These are phyloP conservation scores for Chrysopa pallens DNA, from an alignment of 1,140 invertebrate species.

Conservation along the genomic window DNA sequence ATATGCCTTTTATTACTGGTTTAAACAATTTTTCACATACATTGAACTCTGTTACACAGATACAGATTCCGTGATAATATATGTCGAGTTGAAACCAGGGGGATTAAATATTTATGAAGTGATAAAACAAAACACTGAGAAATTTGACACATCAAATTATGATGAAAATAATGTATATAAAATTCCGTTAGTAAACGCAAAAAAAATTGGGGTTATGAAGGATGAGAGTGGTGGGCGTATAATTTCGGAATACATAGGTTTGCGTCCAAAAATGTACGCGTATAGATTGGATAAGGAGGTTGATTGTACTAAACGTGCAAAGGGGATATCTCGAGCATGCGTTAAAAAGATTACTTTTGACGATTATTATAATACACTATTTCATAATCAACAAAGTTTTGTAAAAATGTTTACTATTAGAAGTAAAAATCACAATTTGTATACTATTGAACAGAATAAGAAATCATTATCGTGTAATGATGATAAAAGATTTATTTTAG, in stretches of 20 bases:
- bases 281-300: slow-evolving; percentile 9
- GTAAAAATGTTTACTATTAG: no score
- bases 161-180: slow-evolving; percentile 11
- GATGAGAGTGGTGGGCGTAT: slow-evolving; percentile 23
- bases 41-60: slow-evolving; percentile 15
- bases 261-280: slow-evolving; percentile 24
- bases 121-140: slow-evolving; percentile 7
- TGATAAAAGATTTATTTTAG: no score
- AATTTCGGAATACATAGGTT: slow-evolving; percentile 21
- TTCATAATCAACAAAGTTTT: no score
- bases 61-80: slow-evolving; percentile 14
- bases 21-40: slow-evolving; percentile 7
- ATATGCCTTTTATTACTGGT: slow-evolving; percentile 1
- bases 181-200: slow-evolving; percentile 23
- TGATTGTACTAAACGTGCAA: slow-evolving; percentile 10
- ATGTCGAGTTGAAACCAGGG: slow-evolving; percentile 1
- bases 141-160: slow-evolving; percentile 17
- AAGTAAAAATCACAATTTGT: no score
- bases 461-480: no score
- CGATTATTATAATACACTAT: no score
- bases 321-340: slow-evolving; percentile 10
- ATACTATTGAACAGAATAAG: no score
- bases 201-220: slow-evolving; percentile 28
- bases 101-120: slow-evolving; percentile 6
- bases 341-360: slow-evolving; percentile 9